These are phyloP conservation scores for Amphiprion ocellaris DNA, from an alignment of 2,113 vertebrate species.

Conservation along the genomic window DNA sequence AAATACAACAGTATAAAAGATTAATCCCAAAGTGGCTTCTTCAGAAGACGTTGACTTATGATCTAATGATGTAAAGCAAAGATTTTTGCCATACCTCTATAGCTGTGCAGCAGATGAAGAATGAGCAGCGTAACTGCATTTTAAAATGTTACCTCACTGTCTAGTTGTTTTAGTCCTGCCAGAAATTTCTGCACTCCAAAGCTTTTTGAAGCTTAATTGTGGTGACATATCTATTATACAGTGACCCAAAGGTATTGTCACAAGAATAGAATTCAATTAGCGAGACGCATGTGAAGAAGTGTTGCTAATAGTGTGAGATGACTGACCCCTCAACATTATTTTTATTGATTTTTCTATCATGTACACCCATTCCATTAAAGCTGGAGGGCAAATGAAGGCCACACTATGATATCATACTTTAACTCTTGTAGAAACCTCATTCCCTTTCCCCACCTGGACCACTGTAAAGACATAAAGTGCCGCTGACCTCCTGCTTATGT, in stretches of 20 bases:
- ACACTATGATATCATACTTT: conserved; percentile 55
- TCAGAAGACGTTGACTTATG: conserved; percentile 14
- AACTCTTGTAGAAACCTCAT: conserved; percentile 29
- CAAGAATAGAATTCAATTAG: conserved; percentile 68
- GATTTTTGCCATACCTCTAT: conserved; percentile 1
- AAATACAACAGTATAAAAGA: conserved; percentile 10
- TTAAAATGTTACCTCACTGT: conserved; percentile 31
- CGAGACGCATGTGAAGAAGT: conserved; percentile 29
- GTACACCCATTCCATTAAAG: conserved; percentile 43
- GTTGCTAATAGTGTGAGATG: conserved; percentile 42
- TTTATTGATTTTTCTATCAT: conserved; percentile 68
- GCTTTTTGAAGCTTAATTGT: conserved; percentile 59
- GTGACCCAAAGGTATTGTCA: conserved; percentile 31
- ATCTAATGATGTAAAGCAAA: not conserved
- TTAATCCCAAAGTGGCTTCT: conserved; percentile 2
- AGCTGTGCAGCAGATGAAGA: conserved; percentile 39
- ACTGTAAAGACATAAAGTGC: conserved; percentile 1
- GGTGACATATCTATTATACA: conserved; percentile 29
- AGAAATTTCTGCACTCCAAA: conserved; percentile 17
- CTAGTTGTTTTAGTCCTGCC: conserved; percentile 33
- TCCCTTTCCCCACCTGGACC: not conserved
- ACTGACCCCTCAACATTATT: conserved; percentile 48
- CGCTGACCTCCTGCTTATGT: not conserved
- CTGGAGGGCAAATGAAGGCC: conserved; percentile 54
- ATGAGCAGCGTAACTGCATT: conserved; percentile 20